Conservation (phyloP, 1,140 invertebrate species). For the Sycobia sp. region DNA sequence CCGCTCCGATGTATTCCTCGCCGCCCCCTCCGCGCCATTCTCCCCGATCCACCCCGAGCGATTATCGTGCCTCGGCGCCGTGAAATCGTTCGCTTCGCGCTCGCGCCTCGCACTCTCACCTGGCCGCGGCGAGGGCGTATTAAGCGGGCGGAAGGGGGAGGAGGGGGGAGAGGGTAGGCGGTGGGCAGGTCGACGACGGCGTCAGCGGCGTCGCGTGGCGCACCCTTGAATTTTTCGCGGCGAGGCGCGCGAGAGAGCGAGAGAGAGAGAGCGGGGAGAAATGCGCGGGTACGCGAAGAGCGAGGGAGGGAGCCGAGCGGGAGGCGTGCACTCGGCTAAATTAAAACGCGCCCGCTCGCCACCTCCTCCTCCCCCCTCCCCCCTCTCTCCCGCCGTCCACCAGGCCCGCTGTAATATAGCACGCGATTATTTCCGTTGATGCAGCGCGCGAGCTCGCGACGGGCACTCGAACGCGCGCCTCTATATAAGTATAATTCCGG, state of each 20-base stretch:
- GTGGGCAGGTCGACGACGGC: too few species aligned
- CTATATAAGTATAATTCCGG: too few species aligned
- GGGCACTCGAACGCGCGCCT: background rate
- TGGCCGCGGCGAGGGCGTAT: too few species aligned
- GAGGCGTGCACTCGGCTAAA: conserved; percentile 46
- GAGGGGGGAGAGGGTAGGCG: too few species aligned
- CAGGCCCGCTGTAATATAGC: background rate
- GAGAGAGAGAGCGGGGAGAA: background rate
- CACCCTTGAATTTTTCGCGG: background rate
- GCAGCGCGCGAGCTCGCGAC: background rate
- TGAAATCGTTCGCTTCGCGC: conserved; percentile 29
- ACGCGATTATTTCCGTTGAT: conserved; percentile 16
- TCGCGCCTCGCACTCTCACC: too few species aligned
- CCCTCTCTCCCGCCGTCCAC: background rate
- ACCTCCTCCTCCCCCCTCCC: conserved; percentile 3
- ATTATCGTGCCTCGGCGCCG: conserved; percentile 15
- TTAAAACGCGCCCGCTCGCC: conserved; percentile 44
- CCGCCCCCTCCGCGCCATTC: too few species aligned
- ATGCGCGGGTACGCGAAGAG: background rate
- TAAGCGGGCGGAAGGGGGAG: too few species aligned
- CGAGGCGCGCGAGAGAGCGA: background rate
- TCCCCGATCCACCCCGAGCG: too few species aligned
- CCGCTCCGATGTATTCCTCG: too few species aligned
- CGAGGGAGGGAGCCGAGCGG: conserved; percentile 36
- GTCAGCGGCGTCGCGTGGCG: background rate